Percentiles rank a stretch among this genome's conserved stretches.
These are phyloP conservation scores for Malacoctenus gilli DNA, from an alignment of 2,797 vertebrate genomes.

Conservation along the genomic window DNA sequence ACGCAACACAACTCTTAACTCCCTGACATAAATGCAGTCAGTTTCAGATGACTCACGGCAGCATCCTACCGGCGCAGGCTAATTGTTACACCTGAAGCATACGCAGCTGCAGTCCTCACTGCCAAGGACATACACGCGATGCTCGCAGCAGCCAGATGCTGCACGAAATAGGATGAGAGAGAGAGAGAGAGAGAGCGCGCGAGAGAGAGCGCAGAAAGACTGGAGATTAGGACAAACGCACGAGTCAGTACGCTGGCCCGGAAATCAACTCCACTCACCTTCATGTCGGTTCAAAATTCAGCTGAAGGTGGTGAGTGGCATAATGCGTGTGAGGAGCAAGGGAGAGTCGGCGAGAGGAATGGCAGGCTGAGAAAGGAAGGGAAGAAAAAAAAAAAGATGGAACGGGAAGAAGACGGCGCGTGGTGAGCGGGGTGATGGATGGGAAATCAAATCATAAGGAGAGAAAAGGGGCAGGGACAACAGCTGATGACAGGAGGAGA, in stretches of 20 bases:
- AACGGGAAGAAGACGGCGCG: neutral
- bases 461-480: conserved; percentile 28
- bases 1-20: conserved; percentile 38
- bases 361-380: conserved; percentile 9
- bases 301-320: conserved; percentile 43
- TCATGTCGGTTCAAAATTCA: conserved; percentile 64
- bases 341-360: conserved; percentile 31
- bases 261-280: conserved; percentile 79
- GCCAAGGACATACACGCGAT: conserved; percentile 62
- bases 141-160: conserved; percentile 38
- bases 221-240: neutral
- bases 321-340: conserved; percentile 20
- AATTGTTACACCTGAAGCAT: conserved; percentile 65
- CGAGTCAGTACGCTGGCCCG: conserved; percentile 16
- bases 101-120: conserved; percentile 41
- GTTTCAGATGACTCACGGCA: conserved; percentile 66
- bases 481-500: conserved; percentile 50
- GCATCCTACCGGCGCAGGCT: conserved; percentile 36
- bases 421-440: conserved; percentile 42
- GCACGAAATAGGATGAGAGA: conserved; percentile 32
- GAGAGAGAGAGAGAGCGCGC: conserved; percentile 6
- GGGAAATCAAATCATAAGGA: conserved; percentile 31
- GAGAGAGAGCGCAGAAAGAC: too few relatives aligned
- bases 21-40: conserved; percentile 47
- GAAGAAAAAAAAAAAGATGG: neutral